Evolutionary conservation across 2,113 vertebrate genomes (phyloP).

Genomic region (Meles meles): DNA sequence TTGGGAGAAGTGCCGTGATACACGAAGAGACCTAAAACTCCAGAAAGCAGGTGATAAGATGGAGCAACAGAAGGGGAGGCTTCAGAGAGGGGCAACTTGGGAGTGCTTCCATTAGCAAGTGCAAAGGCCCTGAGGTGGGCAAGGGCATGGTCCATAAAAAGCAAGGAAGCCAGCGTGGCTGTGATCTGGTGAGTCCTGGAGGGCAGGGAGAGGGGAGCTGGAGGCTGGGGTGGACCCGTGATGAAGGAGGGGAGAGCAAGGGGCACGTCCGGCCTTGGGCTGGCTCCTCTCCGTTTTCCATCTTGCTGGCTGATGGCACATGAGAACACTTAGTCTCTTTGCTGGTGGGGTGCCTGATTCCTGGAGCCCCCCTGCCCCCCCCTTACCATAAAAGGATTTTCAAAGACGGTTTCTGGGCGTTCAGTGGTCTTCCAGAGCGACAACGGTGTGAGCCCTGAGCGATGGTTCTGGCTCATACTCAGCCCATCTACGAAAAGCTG

Average conservation of each 20-base stretch:
- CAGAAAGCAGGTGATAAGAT: neutral
- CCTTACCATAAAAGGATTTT: neutral
- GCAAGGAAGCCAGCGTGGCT: neutral
- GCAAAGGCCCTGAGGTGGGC: neutral
- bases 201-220: neutral
- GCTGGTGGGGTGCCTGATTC: no score
- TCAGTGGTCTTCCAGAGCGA: accelerated
- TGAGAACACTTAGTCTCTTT: neutral
- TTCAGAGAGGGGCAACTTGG: neutral
- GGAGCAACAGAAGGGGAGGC: neutral
- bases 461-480: accelerated
- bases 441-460: accelerated
- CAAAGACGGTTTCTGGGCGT: neutral
- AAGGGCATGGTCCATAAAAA: no score
- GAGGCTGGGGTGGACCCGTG: neutral
- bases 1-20: neutral
- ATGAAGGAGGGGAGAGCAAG: neutral
- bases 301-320: neutral
- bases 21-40: neutral
- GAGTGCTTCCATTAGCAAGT: neutral
- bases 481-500: accelerated
- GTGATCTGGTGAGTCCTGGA: neutral
- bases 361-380: neutral
- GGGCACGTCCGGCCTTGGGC: accelerated
- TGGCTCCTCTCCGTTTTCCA: neutral